Evolutionary conservation across 2,113 vertebrate genomes (phyloP), one percentile per base, ranked within the genome.

Genomic region (Pelobates fuscus): DNA sequence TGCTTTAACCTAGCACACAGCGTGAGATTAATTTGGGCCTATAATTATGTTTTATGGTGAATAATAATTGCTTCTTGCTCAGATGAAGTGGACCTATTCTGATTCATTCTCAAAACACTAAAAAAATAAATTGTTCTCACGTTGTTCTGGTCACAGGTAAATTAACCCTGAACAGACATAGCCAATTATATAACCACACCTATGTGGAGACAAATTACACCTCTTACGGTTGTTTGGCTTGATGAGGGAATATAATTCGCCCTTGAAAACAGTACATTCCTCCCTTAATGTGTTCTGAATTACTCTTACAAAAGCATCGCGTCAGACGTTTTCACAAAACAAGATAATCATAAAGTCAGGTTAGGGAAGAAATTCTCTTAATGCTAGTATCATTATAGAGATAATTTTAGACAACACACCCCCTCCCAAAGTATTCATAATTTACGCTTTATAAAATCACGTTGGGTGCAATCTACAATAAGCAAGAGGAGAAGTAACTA

Each of bases 331-430:
- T 12, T 25, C 55, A 25, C 55, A 5, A 26, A 15, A 18, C 15
- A 23, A 59, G 55, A 11, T 25, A 59, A 59, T 59, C 21, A 21
- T 64, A 41, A 20, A 1, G 12, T 26, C 57, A 46, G 17, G 24
- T 30, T 27, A 24, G 17, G 69, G 37, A 24, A 44, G 69, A 32
- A 71, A 49, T 7, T 27, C 21, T 29, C 27, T 43, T 37, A 23
- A 46, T 57, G 54, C 21, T 26, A 58, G 23, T 70, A 32, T 61
- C 57, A 46, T 71, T 30, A 58, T 30, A 21, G 6, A 3, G 57
- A 61, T 61, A 71, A 44, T 59, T 71, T 71, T 62, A 71, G 69
- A 61, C 20, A 25, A 59, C 30, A 43, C 54, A 25, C 54, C 54
- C n/a, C 67, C 11, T 12, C 29, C 37, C 55, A 2, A 29, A 27